Base-by-base conservation (phyloP, 2,113 vertebrate genomes). In the Cyphomyrus discorhynchus region DNA sequence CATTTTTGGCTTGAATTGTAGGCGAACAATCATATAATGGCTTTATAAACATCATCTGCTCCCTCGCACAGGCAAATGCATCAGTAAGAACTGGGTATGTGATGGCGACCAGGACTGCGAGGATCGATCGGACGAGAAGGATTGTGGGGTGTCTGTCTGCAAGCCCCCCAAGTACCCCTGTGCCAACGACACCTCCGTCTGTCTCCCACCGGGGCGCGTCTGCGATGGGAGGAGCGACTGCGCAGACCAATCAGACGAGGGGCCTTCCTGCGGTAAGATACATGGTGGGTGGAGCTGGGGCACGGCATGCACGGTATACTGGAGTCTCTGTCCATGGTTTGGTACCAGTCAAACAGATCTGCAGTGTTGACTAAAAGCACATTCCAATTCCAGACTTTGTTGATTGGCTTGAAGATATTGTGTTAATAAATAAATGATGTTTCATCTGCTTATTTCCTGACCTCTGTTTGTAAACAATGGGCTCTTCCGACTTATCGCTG, bases 41-140 rank as follows among this genome's bases (percentile, higher is more conserved):
- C 62, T 70, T 70, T 8, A 80, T 42, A 42, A 80, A 42, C 35
- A 5, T 39, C 35, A 42, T n/a, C 85, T 86, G n/a, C 49, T 87
- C 58, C 19, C 35, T 88, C 5, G 8, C 83, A 90, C 94, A 99
- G 98, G 98, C 94, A 98, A 98, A 95, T 99, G 98, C 92, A 98
- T 99, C 96, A 99, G 98, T 94, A 98, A 98, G 95, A 98, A 97
- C 87, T 99, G 98, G 98, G 97, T 99, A 5, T 99, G 98, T 93
- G 98, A 99, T 91, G 98, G 98, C 70, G 98, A 99, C 95, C 97
- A 98, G 21, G 98, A 99, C 94, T 99, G 98, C 92, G 98, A 99
- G 93, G 98, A 99, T 95, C 98, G 96, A 70, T 99, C 98, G 3
- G 98, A 99, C 90, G 98, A 99, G 93, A 97, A 98, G 90, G 96